These are phyloP conservation scores for Cyphomyrmex costatus DNA, from an alignment of 1,140 invertebrate species.

Conservation along the genomic window DNA sequence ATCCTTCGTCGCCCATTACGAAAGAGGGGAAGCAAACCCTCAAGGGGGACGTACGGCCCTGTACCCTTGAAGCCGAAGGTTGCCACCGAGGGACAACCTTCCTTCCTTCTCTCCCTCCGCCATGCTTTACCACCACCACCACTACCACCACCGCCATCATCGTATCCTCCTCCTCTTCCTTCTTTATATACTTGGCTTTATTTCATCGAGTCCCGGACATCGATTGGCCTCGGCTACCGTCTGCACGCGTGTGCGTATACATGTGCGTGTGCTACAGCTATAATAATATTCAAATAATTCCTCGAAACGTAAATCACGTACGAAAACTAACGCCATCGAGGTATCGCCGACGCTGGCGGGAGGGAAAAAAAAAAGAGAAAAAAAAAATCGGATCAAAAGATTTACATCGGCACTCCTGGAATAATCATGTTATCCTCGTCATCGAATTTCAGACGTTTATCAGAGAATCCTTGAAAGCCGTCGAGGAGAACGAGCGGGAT, in stretches of 20 bases:
- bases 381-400: background rate
- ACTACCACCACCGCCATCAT: constrained; percentile 31
- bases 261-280: constrained; percentile 19
- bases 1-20: constrained; percentile 12
- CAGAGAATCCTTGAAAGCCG: background rate
- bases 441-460: constrained; percentile 20
- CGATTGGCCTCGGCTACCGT: constrained; percentile 72
- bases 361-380: background rate
- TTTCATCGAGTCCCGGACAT: constrained; percentile 72
- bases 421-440: constrained; percentile 5
- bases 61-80: constrained; percentile 85
- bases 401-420: background rate
- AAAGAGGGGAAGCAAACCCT: constrained; percentile 55
- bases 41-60: constrained; percentile 77
- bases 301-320: constrained; percentile 44
- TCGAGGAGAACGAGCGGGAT: background rate
- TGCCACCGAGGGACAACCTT: constrained; percentile 78
- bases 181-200: constrained; percentile 68
- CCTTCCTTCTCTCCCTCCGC: constrained; percentile 71
- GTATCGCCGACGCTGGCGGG: background rate
- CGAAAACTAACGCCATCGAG: background rate
- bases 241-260: constrained; percentile 11
- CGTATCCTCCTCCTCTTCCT: constrained; percentile 35
- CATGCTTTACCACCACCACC: constrained; percentile 11
- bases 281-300: constrained; percentile 72